These are phyloP conservation scores for Gymnopithys bicolor DNA, from an alignment of 2,797 vertebrate species.

Conservation along the genomic window DNA sequence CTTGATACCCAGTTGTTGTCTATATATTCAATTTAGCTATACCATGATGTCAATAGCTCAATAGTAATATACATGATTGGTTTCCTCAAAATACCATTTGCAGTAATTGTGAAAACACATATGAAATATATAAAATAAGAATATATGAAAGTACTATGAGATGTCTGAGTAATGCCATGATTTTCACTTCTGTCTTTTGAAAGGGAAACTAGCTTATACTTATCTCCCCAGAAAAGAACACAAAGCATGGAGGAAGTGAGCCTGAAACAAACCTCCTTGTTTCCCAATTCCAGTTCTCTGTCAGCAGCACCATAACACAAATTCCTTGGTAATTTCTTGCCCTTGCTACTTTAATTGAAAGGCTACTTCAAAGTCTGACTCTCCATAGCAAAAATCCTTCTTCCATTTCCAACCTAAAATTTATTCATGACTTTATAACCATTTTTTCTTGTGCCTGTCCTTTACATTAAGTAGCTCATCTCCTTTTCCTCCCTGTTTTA, in stretches of 20 bases:
- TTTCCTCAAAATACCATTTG: not conserved
- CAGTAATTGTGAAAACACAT: not conserved
- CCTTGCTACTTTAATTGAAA: not conserved
- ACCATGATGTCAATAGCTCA: not conserved
- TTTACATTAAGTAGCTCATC: not conserved
- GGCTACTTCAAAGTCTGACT: not conserved
- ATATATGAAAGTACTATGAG: not conserved
- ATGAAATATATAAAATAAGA: not conserved
- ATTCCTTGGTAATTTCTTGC: not conserved
- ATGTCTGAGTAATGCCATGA: not conserved
- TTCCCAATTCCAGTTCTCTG: not conserved
- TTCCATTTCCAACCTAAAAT: not conserved
- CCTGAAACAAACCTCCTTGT: not conserved
- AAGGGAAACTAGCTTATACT: not conserved
- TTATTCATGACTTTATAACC: not conserved
- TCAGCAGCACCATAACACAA: not conserved
- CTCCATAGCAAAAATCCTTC: not conserved
- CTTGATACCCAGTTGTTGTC: not conserved
- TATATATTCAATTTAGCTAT: not conserved
- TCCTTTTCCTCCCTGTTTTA: not conserved
- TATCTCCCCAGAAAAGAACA: not conserved
- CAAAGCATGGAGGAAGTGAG: not conserved
- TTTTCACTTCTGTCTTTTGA: not conserved
- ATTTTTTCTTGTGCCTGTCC: not conserved
- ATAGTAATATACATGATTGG: not conserved